Conservation (phyloP, 1,140 invertebrate species). For the Melitaea cinxia region DNA sequence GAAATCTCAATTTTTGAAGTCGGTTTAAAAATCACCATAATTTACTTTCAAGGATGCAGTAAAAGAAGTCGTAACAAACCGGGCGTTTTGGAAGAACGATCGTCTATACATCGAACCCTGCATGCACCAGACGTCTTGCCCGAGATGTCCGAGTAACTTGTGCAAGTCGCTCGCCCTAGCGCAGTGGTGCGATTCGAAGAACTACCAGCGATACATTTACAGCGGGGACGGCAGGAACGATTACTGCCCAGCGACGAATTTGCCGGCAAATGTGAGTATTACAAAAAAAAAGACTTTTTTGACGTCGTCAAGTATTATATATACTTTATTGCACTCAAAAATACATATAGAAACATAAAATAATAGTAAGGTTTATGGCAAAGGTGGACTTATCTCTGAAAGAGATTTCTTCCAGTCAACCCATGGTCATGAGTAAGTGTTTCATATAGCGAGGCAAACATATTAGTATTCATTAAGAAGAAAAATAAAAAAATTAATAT, state of each 20-base stretch:
- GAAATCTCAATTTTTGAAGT: too few relatives aligned
- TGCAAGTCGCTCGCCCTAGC: constrained; percentile 65
- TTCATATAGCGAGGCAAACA: too few relatives aligned
- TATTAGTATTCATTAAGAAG: too few relatives aligned
- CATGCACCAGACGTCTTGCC: constrained; percentile 57
- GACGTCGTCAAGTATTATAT: too few relatives aligned
- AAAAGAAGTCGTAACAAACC: constrained; percentile 58
- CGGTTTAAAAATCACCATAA: background rate
- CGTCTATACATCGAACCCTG: constrained; percentile 67
- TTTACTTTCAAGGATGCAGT: constrained; percentile 43
- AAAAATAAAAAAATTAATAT: too few relatives aligned
- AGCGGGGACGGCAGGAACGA: constrained; percentile 67
- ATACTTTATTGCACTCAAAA: too few relatives aligned
- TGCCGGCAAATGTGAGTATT: constrained; percentile 43
- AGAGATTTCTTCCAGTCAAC: too few relatives aligned
- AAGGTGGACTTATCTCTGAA: too few relatives aligned
- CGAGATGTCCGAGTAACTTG: constrained; percentile 60
- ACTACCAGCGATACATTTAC: constrained; percentile 48
- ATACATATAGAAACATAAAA: too few relatives aligned
- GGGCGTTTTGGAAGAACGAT: constrained; percentile 58
- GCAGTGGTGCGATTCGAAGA: constrained; percentile 38
- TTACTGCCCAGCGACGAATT: constrained; percentile 55
- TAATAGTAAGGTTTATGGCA: too few relatives aligned
- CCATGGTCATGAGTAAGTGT: too few relatives aligned
- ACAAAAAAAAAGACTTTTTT: too few relatives aligned